These are phyloP conservation scores for Aythya baeri DNA, from an alignment of 2,113 vertebrate species.

Conservation along the genomic window DNA sequence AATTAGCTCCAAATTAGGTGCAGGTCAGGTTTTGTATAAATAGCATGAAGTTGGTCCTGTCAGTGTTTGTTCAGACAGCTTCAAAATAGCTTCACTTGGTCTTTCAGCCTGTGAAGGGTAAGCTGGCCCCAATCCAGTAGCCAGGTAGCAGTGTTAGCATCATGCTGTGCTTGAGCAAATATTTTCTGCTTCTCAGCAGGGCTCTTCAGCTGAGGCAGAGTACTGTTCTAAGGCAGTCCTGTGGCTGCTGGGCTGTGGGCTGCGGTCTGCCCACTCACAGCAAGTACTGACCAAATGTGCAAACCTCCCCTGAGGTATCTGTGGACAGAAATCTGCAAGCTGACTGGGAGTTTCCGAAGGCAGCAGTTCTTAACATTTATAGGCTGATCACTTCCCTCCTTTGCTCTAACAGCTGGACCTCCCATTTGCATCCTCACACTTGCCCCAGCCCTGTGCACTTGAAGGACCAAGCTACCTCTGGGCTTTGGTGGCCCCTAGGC, in stretches of 20 bases:
- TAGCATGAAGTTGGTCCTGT: neutral
- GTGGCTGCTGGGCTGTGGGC: neutral
- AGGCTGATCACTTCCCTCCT: neutral
- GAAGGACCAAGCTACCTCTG: neutral
- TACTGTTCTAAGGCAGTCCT: neutral
- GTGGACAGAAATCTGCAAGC: neutral
- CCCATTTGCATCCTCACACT: neutral
- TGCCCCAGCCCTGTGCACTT: neutral
- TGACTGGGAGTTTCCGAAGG: neutral
- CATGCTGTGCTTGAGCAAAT: neutral
- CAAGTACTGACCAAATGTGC: neutral
- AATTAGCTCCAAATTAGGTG: neutral
- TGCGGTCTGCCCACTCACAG: neutral
- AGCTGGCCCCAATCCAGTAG: neutral
- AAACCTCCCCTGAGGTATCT: neutral
- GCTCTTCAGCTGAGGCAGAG: neutral
- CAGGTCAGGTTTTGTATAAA: neutral
- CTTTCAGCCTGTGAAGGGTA: neutral
- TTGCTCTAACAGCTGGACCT: rapidly evolving
- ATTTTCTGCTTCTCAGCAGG: neutral
- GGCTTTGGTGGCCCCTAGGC: neutral
- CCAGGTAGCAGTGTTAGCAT: neutral
- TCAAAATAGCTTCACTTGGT: neutral
- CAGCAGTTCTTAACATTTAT: neutral
- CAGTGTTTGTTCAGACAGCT: neutral